Evolutionary conservation across 2,888 invertebrate species (phyloP), one percentile per base, ranked within the genome.

Genomic region (Amitus sp.): DNA sequence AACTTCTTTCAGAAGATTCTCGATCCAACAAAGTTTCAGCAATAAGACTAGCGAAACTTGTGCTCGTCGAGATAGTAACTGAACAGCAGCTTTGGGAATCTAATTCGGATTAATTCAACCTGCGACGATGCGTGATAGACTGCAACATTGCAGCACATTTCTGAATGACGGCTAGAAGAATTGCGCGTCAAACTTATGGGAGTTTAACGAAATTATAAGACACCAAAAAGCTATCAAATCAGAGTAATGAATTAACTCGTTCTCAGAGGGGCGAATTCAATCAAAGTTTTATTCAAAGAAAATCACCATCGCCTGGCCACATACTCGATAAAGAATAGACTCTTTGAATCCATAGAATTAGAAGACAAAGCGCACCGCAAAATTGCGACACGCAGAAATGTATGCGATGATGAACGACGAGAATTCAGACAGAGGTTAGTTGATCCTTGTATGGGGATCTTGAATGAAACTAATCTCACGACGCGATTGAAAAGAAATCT

Each of bases 51-150:
- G 47, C 43, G 58, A 58, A 62, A 62, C 54, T 62, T 63, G 37
- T 47, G 59, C 55, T 50, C 58, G 56, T 45, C 43, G 58, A 45
- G 54, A 47, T 39, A 54, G 66, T 56, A 62, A 53, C 58, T 52
- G 62, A 51, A 55, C 61, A 54, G 63, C 59, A 56, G 63, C 59
- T 60, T 56, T 43, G 46, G 42, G 61, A 62, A 61, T 66, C 66
- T 67, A 67, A 69, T 69, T 69, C 57, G 52, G 61, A 67, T 69
- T 67, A 66, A 69, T 69, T 69, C 59, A 65, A 62, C 59, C 64
- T 61, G 61, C 64, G 62, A 55, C 58, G 58, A 58, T 63, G 62
- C 62, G 58, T 63, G 62, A 58, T 62, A 58, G 50, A 58, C 62
- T 62, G 50, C 57, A 54, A 54, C 54, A 46, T 49, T 42, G 49